Evolutionary conservation across 2,888 invertebrate genomes (phyloP).

Genomic region (Chymomyza caudatula): DNA sequence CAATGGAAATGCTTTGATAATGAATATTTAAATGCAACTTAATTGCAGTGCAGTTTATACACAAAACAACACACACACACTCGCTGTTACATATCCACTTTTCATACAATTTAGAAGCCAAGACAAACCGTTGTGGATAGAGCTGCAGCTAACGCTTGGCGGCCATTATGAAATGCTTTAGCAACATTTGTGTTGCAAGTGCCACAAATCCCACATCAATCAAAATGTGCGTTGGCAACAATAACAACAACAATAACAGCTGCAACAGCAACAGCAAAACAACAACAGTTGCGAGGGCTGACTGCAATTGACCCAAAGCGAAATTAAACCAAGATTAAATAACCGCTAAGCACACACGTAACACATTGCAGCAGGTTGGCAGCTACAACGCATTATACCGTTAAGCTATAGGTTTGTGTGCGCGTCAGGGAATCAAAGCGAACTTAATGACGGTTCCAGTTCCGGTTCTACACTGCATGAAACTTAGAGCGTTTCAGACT

Average conservation of each 20-base stretch:
- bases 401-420: background rate
- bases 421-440: background rate
- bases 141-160: background rate
- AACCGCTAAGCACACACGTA: slow-evolving; percentile 55
- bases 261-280: slow-evolving; percentile 12
- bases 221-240: slow-evolving; percentile 46
- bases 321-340: slow-evolving; percentile 65
- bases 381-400: no score
- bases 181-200: slow-evolving; percentile 48
- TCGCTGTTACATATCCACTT: background rate
- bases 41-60: slow-evolving; percentile 21
- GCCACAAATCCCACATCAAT: slow-evolving; percentile 74
- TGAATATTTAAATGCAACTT: slow-evolving; percentile 28
- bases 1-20: slow-evolving; percentile 20
- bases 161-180: slow-evolving; percentile 9
- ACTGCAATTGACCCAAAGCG: slow-evolving; percentile 46
- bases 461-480: no score
- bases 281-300: slow-evolving; percentile 11
- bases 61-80: slow-evolving; percentile 1
- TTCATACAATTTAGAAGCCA: background rate
- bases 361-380: background rate
- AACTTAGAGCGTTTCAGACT: no score
- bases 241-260: slow-evolving; percentile 26
- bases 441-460: background rate
- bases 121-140: background rate